Percentiles rank a stretch among this genome's conserved stretches.
Evolutionary conservation across 2,113 vertebrate species (phyloP).

Genomic region (Elephas maximus): DNA sequence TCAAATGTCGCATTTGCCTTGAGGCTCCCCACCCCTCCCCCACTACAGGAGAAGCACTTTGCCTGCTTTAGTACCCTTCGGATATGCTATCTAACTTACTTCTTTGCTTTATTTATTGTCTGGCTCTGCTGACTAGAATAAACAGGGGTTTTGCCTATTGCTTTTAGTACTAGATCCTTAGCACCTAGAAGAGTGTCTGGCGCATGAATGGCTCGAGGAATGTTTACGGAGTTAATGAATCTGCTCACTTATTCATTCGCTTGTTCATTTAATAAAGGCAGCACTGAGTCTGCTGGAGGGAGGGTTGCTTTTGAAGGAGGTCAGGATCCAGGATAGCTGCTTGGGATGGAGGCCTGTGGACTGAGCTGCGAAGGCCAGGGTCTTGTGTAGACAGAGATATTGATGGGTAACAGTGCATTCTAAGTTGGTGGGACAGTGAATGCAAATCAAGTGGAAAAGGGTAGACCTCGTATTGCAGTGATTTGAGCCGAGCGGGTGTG

Average conservation of each 20-base stretch:
- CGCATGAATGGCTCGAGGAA: not conserved
- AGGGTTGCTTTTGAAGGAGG: not conserved
- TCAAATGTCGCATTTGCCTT: not conserved
- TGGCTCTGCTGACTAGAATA: not conserved
- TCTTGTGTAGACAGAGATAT: not conserved
- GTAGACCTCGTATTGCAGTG: not conserved
- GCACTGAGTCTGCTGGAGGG: constrained; percentile 14
- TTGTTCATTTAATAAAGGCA: not conserved
- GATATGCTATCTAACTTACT: not conserved
- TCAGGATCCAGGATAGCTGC: not conserved
- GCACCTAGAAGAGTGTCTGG: not conserved
- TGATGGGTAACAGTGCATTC: not conserved
- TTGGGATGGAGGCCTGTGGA: not conserved
- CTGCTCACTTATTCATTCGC: not conserved
- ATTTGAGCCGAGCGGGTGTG: not conserved
- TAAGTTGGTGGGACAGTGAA: not conserved
- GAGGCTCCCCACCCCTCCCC: no score
- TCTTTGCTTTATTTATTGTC: not conserved
- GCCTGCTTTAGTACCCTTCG: not conserved
- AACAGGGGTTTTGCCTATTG: not conserved
- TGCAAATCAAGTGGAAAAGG: not conserved
- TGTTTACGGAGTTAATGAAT: not conserved
- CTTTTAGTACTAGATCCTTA: constrained; percentile 7
- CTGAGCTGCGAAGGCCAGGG: not conserved
- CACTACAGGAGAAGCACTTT: not conserved